A percentile compares a stretch with the other conserved stretches of the same genome.
These are phyloP conservation scores for Arrhopalites spinosus DNA, from an alignment of 2,888 invertebrate genomes.

Conservation along the genomic window DNA sequence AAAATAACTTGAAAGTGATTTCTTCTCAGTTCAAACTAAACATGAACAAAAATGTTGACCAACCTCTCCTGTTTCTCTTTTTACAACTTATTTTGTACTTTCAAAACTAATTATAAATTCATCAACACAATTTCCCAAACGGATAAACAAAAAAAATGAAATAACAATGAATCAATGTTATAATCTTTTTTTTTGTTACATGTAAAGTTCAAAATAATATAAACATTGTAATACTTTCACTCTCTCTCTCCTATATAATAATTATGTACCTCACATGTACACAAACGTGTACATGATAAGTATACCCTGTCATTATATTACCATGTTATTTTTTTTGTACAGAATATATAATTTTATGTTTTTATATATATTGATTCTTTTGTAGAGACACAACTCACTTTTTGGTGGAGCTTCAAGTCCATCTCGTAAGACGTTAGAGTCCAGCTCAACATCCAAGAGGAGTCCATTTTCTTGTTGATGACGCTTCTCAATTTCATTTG, in stretches of 20 bases:
- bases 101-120: too few relatives aligned
- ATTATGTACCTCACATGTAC: too few relatives aligned
- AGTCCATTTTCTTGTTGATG: slow-evolving; percentile 43
- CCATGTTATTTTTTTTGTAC: not conserved
- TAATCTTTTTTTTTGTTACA: not conserved
- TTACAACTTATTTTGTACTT: too few relatives aligned
- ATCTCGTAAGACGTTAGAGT: slow-evolving; percentile 47
- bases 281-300: too few relatives aligned
- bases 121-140: too few relatives aligned
- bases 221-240: not conserved
- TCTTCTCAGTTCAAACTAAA: too few relatives aligned
- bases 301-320: too few relatives aligned
- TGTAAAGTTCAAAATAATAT: not conserved
- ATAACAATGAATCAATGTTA: not conserved
- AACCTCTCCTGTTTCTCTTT: too few relatives aligned
- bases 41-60: too few relatives aligned
- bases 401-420: slow-evolving; percentile 55
- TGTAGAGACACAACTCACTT: slow-evolving; percentile 42
- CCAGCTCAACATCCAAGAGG: slow-evolving; percentile 46
- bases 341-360: not conserved
- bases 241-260: not conserved
- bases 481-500: slow-evolving; percentile 55
- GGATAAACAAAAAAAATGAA: not conserved
- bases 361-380: not conserved
- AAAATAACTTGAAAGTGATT: not conserved